Percentiles rank a stretch among this genome's conserved stretches.
phyloP scores from a whole-genome alignment of 2,797 vertebrate genomes.

The Jordanella pulchra region DNA sequence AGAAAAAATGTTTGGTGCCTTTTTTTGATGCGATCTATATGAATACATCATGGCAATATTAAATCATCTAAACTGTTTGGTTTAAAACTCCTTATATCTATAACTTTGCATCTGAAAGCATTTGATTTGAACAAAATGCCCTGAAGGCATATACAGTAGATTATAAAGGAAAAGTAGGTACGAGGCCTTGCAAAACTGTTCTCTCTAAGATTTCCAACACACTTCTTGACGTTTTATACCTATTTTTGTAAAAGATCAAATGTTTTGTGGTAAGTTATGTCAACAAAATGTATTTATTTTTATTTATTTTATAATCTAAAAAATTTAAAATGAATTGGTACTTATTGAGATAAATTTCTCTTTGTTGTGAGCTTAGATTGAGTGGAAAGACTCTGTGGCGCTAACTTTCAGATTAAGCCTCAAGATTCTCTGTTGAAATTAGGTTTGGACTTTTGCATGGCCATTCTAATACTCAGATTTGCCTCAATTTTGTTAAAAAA shows the following conservation, averaged over 20 bases:
- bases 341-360: neutral
- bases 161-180: neutral
- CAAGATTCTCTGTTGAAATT: neutral
- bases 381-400: neutral
- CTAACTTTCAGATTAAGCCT: neutral
- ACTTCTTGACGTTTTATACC: neutral
- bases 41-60: neutral
- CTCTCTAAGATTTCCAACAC: neutral
- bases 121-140: constrained; percentile 21
- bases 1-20: neutral
- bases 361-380: neutral
- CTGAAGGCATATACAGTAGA: constrained; percentile 12
- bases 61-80: constrained; percentile 4
- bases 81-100: constrained; percentile 12
- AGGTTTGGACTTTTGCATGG: neutral
- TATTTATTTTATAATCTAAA: too few relatives aligned
- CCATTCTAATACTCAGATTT: neutral
- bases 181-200: neutral
- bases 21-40: constrained; percentile 11
- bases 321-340: neutral
- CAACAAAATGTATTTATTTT: neutral
- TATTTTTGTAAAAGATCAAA: neutral
- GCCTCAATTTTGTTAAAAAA: neutral
- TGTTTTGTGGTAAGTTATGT: neutral
- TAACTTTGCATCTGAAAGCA: constrained; percentile 16